Evolutionary conservation across 2,888 invertebrate genomes (phyloP).

Genomic region (Noctuana brunneofusca): DNA sequence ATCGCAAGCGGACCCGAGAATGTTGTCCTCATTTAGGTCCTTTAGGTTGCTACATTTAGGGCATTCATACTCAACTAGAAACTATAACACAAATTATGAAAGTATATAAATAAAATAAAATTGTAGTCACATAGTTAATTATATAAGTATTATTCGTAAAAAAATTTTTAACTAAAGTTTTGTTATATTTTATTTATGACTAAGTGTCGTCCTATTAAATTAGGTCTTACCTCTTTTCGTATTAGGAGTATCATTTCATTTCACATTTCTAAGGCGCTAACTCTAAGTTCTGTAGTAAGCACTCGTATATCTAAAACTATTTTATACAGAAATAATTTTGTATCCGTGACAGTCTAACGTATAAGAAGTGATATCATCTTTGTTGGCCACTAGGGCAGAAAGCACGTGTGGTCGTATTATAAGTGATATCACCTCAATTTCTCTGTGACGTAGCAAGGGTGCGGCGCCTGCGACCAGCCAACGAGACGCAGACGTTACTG

Average conservation of each 20-base stretch:
- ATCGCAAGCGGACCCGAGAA: constrained; percentile 24
- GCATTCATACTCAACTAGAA: constrained; percentile 12
- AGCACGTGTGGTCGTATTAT: constrained; percentile 61
- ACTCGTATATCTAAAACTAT: not conserved
- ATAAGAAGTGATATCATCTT: constrained; percentile 34
- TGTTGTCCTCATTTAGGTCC: constrained; percentile 23
- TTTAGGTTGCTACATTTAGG: constrained; percentile 11
- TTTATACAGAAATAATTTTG: not conserved
- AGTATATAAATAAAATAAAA: no score
- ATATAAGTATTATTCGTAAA: no score
- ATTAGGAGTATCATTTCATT: no score
- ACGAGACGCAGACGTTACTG: constrained; percentile 42
- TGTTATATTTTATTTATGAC: no score
- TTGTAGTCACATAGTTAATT: no score
- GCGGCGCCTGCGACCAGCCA: constrained; percentile 46
- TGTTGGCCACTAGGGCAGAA: constrained; percentile 71
- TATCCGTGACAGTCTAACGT: constrained; percentile 5
- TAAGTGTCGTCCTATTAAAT: no score
- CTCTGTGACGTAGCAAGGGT: constrained; percentile 58
- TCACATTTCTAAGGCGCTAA: no score
- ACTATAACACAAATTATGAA: not conserved
- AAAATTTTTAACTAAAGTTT: no score
- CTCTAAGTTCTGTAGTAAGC: not conserved
- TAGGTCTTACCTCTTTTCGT: no score
- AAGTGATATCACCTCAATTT: constrained; percentile 73